Evolutionary conservation across 2,113 vertebrate species (phyloP).

Genomic region (Anguilla japonica): DNA sequence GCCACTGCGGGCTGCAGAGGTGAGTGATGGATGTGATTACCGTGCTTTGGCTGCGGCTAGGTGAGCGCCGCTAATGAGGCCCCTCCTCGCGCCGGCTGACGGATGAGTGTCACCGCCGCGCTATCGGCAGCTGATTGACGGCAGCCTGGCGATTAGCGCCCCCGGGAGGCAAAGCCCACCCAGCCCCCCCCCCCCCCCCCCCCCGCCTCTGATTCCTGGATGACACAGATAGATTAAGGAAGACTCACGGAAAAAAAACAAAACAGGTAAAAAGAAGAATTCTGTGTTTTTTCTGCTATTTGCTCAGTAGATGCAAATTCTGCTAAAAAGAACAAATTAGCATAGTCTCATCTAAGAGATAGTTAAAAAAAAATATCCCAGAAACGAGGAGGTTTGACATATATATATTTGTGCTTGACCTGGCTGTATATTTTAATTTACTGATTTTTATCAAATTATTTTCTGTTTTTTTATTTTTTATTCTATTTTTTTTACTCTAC

Average conservation of each 20-base stretch:
- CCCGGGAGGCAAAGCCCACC: conserved; percentile 36
- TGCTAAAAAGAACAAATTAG: background rate
- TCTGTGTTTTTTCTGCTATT: background rate
- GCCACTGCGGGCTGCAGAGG: conserved; percentile 66
- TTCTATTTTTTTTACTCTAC: too few species aligned
- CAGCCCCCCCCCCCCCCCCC: conserved; percentile 41
- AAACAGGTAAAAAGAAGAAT: background rate
- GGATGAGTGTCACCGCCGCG: conserved; percentile 79
- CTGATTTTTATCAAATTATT: too few species aligned
- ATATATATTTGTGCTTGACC: too few species aligned
- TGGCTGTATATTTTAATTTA: too few species aligned
- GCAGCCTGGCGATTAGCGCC: conserved; percentile 73
- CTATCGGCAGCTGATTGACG: conserved; percentile 65
- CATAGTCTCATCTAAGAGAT: background rate
- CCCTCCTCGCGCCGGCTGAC: conserved; percentile 81
- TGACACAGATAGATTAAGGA: conserved; percentile 61
- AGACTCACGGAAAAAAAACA: background rate
- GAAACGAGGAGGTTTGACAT: background rate
- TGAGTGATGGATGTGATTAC: conserved; percentile 80
- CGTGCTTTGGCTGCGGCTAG: conserved; percentile 77
- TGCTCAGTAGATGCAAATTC: background rate
- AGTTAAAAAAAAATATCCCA: background rate
- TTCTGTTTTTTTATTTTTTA: too few species aligned
- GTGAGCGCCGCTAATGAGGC: conserved; percentile 79
- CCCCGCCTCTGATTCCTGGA: conserved; percentile 59